Evolutionary conservation across 2,888 invertebrate species (phyloP).

Genomic region (Resseliella maxima): DNA sequence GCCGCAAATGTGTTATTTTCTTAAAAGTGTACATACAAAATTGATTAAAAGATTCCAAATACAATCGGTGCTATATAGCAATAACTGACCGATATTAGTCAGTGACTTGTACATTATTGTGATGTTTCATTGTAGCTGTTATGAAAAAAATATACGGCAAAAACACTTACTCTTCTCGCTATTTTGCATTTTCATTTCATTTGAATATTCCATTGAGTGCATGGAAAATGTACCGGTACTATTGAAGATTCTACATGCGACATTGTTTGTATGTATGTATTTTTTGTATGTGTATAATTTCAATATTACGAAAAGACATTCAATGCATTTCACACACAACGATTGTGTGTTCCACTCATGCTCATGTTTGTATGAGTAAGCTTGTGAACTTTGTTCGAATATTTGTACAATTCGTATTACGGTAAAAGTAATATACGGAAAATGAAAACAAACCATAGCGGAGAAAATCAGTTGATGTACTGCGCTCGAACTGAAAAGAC

Average conservation of each 20-base stretch:
- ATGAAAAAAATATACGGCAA: not conserved
- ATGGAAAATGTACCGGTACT: not conserved
- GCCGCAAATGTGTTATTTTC: no score
- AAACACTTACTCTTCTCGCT: constrained; percentile 10
- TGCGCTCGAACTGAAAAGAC: constrained; percentile 60
- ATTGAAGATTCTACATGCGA: not conserved
- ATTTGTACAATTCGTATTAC: not conserved
- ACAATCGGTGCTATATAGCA: constrained; percentile 22
- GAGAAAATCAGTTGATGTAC: constrained; percentile 60
- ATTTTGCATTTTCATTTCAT: constrained; percentile 1
- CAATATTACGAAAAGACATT: not conserved
- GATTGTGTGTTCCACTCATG: not conserved
- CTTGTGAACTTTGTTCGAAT: not conserved
- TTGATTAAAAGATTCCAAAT: constrained; percentile 2
- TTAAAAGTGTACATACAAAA: constrained; percentile 4
- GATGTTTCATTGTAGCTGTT: constrained; percentile 3
- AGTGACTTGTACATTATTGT: not conserved
- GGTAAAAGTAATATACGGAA: constrained; percentile 15
- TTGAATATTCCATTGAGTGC: not conserved
- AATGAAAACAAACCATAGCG: constrained; percentile 57
- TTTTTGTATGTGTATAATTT: not conserved
- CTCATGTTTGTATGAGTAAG: not conserved
- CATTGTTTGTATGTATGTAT: not conserved
- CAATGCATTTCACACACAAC: not conserved
- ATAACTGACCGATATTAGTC: no score